Percentiles rank a stretch among this genome's conserved stretches.
These are phyloP conservation scores for Acomys russatus DNA, from an alignment of 2,797 vertebrate species.

Conservation along the genomic window DNA sequence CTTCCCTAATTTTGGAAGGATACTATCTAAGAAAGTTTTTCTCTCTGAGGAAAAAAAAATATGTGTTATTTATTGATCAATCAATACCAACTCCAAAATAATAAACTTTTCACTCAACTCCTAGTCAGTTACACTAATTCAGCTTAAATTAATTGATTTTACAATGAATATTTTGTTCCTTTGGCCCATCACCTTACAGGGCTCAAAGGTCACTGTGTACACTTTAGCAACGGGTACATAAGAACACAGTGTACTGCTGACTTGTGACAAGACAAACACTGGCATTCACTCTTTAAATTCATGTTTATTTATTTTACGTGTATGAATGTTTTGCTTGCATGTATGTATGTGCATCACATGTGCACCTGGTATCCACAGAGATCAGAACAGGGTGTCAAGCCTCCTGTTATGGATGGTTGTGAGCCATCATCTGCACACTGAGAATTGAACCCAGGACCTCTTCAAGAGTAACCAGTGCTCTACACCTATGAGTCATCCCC, in stretches of 20 bases:
- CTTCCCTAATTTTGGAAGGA: background rate
- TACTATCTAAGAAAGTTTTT: background rate
- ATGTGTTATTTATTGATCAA: background rate
- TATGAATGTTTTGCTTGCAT: background rate
- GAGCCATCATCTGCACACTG: too few species aligned
- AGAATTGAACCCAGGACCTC: background rate
- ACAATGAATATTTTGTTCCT: conserved; percentile 22
- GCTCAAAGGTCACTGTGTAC: background rate
- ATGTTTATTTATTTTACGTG: background rate
- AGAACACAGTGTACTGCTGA: background rate
- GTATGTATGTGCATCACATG: too few species aligned
- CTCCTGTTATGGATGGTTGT: background rate
- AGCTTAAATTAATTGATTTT: conserved; percentile 57
- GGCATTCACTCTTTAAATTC: background rate
- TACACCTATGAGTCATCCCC: background rate
- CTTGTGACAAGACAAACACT: background rate
- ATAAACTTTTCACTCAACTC: background rate
- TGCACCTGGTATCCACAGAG: too few species aligned
- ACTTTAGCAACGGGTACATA: background rate
- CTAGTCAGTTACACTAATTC: background rate
- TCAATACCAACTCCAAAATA: background rate
- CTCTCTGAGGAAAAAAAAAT: conserved; percentile 28
- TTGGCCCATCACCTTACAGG: background rate
- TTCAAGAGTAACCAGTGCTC: background rate
- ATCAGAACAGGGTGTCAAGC: background rate